Evolutionary conservation across 2,888 invertebrate species (phyloP).

Genomic region (Heliconius sara): DNA sequence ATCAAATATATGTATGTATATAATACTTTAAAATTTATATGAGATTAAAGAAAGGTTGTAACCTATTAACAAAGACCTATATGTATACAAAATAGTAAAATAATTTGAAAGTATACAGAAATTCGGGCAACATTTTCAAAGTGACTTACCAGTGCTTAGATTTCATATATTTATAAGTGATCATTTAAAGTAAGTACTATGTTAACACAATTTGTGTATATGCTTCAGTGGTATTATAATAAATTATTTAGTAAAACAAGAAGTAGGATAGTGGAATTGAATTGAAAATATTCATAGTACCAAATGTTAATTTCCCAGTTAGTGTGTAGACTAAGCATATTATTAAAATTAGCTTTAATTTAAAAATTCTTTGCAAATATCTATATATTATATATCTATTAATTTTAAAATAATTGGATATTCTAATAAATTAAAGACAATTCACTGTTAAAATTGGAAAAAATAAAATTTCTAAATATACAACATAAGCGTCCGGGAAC

Average conservation of each 20-base stretch:
- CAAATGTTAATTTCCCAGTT: constrained; percentile 51
- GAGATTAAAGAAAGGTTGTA: neutral
- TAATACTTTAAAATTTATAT: neutral
- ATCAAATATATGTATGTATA: neutral
- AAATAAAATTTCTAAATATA: constrained; percentile 32
- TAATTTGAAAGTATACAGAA: neutral
- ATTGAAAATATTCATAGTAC: constrained; percentile 25
- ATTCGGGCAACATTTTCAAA: constrained; percentile 25
- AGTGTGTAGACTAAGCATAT: constrained; percentile 67
- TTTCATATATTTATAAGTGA: neutral
- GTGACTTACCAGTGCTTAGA: constrained; percentile 12
- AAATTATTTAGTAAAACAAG: constrained; percentile 4
- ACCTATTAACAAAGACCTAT: neutral
- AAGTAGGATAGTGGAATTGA: neutral
- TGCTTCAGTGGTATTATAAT: constrained; percentile 22
- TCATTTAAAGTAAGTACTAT: neutral
- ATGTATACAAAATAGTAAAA: neutral
- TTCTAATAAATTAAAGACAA: constrained; percentile 12
- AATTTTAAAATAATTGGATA: neutral
- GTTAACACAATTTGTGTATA: constrained; percentile 21
- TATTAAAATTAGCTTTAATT: constrained; percentile 61
- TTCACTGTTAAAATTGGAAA: neutral
- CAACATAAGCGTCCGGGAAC: constrained; percentile 31
- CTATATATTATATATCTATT: neutral
- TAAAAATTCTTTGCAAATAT: constrained; percentile 42